Conservation (phyloP, 2,888 invertebrate genomes). For the Phyllotreta striolata region DNA sequence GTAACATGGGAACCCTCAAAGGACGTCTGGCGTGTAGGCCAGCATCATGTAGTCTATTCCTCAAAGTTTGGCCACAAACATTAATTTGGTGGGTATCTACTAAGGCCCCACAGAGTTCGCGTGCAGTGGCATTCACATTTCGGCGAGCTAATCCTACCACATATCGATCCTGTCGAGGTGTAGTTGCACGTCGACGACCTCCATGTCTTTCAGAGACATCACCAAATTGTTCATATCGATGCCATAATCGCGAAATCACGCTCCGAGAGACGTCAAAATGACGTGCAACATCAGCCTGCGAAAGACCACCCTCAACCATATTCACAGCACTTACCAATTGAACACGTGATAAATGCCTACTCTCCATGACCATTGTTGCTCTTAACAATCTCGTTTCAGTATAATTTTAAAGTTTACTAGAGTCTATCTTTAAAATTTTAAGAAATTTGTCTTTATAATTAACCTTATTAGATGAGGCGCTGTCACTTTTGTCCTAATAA, state of each 20-base stretch:
- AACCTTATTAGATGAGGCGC: not conserved
- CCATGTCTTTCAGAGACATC: conserved; percentile 12
- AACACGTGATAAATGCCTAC: not conserved
- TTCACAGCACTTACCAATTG: conserved; percentile 3
- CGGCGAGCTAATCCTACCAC: conserved; percentile 5
- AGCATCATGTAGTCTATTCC: conserved; percentile 15
- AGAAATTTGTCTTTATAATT: not conserved
- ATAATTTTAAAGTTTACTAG: not conserved
- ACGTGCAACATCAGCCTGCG: conserved; percentile 8
- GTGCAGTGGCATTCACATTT: conserved; percentile 13
- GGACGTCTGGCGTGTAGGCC: conserved; percentile 8
- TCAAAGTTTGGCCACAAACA: conserved; percentile 12
- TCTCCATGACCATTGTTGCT: not conserved
- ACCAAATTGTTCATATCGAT: conserved; percentile 10
- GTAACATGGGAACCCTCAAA: conserved; percentile 3
- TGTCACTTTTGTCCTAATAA: conserved; percentile 5
- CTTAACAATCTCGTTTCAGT: not conserved
- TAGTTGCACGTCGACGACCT: conserved; percentile 14
- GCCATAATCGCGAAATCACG: conserved; percentile 10
- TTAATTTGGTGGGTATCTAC: conserved; percentile 6
- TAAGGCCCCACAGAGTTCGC: conserved; percentile 11
- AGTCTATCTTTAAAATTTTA: conserved; percentile 1
- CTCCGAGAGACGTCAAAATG: conserved; percentile 12
- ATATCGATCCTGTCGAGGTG: conserved; percentile 12
- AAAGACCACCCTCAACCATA: conserved; percentile 7